phyloP scores from a whole-genome alignment of 2,113 vertebrate genomes.

The Acrocephalus arundinaceus region DNA sequence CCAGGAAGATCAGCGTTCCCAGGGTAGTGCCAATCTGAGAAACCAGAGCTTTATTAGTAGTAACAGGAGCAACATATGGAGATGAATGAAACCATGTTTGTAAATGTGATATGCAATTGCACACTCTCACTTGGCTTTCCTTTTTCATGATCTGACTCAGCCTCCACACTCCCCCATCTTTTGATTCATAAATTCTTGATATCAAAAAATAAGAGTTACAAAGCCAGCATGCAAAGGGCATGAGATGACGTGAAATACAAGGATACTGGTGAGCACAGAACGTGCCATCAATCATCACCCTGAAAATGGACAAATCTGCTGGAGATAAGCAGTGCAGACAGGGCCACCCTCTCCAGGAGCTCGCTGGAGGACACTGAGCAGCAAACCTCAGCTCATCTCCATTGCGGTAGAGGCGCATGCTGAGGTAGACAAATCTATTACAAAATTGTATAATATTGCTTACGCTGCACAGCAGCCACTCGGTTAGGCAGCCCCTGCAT shows the following conservation, averaged over 20 bases:
- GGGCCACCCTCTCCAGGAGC: not conserved
- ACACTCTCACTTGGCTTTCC: not conserved
- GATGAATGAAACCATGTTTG: slow-evolving; percentile 47
- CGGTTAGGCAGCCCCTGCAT: not conserved
- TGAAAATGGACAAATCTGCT: not conserved
- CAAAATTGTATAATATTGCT: not conserved
- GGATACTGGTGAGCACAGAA: not conserved
- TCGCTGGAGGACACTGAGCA: not conserved
- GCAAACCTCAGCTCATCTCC: not conserved
- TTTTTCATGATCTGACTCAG: slow-evolving; percentile 41
- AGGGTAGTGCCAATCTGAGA: not conserved
- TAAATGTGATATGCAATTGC: slow-evolving; percentile 7
- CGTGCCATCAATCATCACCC: not conserved
- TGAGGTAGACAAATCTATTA: not conserved
- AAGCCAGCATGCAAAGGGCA: not conserved
- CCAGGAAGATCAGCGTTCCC: not conserved
- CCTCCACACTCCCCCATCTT: slow-evolving; percentile 26
- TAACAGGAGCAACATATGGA: slow-evolving; percentile 27
- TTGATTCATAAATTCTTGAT: slow-evolving; percentile 60
- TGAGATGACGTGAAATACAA: not conserved
- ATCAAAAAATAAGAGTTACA: not conserved
- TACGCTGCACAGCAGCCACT: not conserved
- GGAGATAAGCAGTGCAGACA: not conserved
- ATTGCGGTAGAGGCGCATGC: not conserved
- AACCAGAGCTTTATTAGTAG: slow-evolving; percentile 38